phyloP scores from a whole-genome alignment of 1,140 invertebrate genomes.

The Yoshiicerus persimilis region DNA sequence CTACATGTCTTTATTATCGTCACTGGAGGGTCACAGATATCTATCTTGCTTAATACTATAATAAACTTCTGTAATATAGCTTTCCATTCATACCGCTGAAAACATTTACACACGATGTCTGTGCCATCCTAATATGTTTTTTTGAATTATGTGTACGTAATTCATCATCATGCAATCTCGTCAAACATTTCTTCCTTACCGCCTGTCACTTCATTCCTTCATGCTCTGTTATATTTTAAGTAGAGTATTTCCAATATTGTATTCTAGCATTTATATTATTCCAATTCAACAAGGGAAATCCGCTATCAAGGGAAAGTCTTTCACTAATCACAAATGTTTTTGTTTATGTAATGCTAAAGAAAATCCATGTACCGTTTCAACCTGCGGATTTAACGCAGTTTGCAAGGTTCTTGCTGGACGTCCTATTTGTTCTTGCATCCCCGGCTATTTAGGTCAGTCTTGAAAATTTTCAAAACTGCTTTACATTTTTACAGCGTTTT shows the following conservation, averaged over 20 bases:
- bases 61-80: neutral
- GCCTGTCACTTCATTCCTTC: constrained; percentile 4
- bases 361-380: constrained; percentile 55
- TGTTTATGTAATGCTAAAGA: neutral
- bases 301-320: neutral
- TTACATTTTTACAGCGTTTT: neutral
- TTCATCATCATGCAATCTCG: constrained; percentile 19
- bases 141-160: neutral
- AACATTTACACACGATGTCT: constrained; percentile 2
- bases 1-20: neutral
- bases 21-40: neutral
- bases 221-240: neutral
- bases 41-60: neutral
- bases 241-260: neutral
- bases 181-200: neutral
- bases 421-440: constrained; percentile 69
- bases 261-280: neutral
- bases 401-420: constrained; percentile 69
- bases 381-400: constrained; percentile 52
- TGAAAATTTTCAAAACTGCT: constrained; percentile 56
- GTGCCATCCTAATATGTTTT: neutral
- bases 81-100: neutral
- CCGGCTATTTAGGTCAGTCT: neutral
- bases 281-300: neutral
- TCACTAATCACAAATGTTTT: neutral